These are phyloP conservation scores for Rhinoderma darwinii DNA, from an alignment of 2,113 vertebrate genomes.

Conservation along the genomic window DNA sequence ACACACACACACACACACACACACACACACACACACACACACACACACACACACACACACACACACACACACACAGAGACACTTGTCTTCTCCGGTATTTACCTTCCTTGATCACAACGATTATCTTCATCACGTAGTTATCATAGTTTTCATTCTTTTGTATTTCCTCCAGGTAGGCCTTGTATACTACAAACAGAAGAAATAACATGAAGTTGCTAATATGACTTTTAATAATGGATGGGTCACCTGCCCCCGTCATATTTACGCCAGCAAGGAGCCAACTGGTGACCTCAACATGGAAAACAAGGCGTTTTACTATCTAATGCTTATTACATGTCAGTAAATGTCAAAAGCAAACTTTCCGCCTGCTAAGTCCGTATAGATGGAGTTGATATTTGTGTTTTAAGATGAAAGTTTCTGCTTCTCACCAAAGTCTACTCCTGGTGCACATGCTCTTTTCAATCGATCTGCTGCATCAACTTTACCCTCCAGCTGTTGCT, in stretches of 20 bases:
- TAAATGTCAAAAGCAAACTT: too few relatives aligned
- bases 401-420: neutral
- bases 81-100: neutral
- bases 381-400: neutral
- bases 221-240: neutral
- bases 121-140: slow-evolving; percentile 34
- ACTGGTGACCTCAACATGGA: neutral
- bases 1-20: too few relatives aligned
- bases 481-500: slow-evolving; percentile 51
- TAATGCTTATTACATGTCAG: too few relatives aligned
- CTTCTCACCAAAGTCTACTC: slow-evolving; percentile 50
- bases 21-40: too few relatives aligned
- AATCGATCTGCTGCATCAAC: slow-evolving; percentile 44
- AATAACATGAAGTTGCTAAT: neutral
- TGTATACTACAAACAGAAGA: slow-evolving; percentile 20
- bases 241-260: neutral
- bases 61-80: too few relatives aligned
- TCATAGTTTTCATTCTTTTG: slow-evolving; percentile 35
- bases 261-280: neutral
- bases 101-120: slow-evolving; percentile 34
- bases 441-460: neutral
- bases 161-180: neutral
- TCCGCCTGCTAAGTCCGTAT: neutral
- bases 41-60: too few relatives aligned
- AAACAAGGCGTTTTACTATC: too few relatives aligned